Conservation (phyloP, 2,888 invertebrate genomes). For the Danaus chrysippus region DNA sequence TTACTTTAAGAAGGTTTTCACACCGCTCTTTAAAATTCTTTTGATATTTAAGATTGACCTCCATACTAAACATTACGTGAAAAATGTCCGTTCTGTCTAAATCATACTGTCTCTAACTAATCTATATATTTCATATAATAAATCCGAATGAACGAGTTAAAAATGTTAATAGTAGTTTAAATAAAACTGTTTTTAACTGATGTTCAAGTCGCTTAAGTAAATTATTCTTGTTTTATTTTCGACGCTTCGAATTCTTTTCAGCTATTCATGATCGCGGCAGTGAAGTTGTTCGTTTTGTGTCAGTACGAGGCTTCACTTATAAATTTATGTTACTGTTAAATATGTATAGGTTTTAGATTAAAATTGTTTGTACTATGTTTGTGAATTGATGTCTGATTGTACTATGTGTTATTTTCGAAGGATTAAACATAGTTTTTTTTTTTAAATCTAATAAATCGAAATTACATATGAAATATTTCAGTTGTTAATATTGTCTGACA, state of each 20-base stretch:
- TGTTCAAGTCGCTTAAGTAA: conserved; percentile 5
- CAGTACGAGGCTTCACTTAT: conserved; percentile 1
- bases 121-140: conserved; percentile 6
- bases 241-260: conserved; percentile 7
- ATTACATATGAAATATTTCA: too few species aligned
- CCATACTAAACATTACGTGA: too few species aligned
- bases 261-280: conserved; percentile 5
- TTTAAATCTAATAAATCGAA: too few species aligned
- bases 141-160: not conserved
- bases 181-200: conserved; percentile 3
- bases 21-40: conserved; percentile 6
- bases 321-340: not conserved
- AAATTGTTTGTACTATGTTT: not conserved
- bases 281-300: conserved; percentile 3
- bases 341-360: not conserved
- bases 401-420: too few species aligned
- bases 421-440: too few species aligned
- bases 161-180: conserved; percentile 1
- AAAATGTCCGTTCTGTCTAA: too few species aligned
- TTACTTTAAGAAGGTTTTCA: conserved; percentile 44
- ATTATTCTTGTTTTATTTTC: conserved; percentile 4
- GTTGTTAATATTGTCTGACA: too few species aligned
- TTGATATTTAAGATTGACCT: too few species aligned
- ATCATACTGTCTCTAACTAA: too few species aligned
- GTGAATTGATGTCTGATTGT: not conserved